Conservation (phyloP, 1,140 invertebrate genomes). For the Sipha flava region DNA sequence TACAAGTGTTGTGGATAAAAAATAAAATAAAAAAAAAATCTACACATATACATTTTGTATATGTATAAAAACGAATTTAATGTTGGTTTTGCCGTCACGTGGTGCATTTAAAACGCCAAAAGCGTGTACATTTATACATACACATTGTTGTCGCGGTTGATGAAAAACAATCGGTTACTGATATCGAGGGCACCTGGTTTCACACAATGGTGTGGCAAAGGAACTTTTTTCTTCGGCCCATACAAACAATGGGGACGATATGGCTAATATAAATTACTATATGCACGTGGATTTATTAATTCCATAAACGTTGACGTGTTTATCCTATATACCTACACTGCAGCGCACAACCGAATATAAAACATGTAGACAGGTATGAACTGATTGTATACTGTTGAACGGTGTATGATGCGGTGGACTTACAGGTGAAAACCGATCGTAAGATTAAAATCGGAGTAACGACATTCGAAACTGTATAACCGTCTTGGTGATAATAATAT, state of each 20-base stretch:
- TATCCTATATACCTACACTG: background rate
- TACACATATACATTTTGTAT: too few species aligned
- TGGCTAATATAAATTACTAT: background rate
- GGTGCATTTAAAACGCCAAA: background rate
- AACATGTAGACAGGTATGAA: too few species aligned
- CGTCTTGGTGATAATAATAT: too few species aligned
- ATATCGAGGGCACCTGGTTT: constrained; percentile 10
- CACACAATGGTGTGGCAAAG: background rate
- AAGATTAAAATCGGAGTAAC: too few species aligned
- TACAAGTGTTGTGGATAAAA: too few species aligned
- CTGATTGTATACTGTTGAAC: too few species aligned
- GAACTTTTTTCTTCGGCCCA: background rate
- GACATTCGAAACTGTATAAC: too few species aligned
- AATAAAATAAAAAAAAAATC: background rate
- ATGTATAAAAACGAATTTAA: background rate
- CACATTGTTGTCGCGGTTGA: background rate
- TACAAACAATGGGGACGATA: background rate
- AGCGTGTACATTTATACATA: background rate
- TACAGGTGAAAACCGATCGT: too few species aligned
- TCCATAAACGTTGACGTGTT: background rate
- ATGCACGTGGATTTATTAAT: background rate
- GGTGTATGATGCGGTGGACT: too few species aligned
- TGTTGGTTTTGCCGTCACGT: background rate
- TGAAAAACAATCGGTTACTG: constrained; percentile 15
- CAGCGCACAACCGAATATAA: background rate